A percentile compares a stretch with the other conserved stretches of the same genome.
These are phyloP conservation scores for Melitaea cinxia DNA, from an alignment of 1,140 invertebrate species.

Conservation along the genomic window DNA sequence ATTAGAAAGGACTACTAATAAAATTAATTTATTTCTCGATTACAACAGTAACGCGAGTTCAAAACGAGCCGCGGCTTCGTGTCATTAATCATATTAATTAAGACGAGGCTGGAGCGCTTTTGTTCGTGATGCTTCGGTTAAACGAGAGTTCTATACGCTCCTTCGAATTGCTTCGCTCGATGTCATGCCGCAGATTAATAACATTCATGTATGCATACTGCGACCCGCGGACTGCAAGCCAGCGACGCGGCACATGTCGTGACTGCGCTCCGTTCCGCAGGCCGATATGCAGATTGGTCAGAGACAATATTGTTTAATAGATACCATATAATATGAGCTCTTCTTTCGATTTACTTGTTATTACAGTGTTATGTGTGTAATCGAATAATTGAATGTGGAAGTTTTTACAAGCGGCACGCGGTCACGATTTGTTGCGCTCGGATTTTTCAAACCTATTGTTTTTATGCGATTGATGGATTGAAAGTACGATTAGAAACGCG, in stretches of 20 bases:
- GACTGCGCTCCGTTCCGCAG: conserved; percentile 31
- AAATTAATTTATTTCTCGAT: conserved; percentile 81
- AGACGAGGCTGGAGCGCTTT: conserved; percentile 73
- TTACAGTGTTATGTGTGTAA: conserved; percentile 66
- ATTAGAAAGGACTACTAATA: conserved; percentile 78
- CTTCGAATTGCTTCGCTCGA: conserved; percentile 31
- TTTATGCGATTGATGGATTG: conserved; percentile 64
- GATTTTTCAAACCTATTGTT: conserved; percentile 59
- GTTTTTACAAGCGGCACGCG: conserved; percentile 52
- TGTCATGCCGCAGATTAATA: conserved; percentile 53
- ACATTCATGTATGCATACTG: conserved; percentile 38
- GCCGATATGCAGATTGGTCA: conserved; percentile 52
- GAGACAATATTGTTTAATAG: conserved; percentile 64
- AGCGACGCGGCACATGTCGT: conserved; percentile 19
- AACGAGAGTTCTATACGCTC: conserved; percentile 59
- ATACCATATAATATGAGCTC: conserved; percentile 43
- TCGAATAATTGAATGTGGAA: conserved; percentile 55
- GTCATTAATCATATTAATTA: conserved; percentile 81
- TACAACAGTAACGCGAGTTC: conserved; percentile 71
- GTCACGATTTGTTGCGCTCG: conserved; percentile 57
- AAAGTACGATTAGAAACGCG: conserved; percentile 40
- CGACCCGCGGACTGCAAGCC: background rate
- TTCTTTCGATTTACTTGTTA: conserved; percentile 50
- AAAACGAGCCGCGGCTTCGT: conserved; percentile 65
- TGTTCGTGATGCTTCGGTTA: conserved; percentile 68